phyloP scores from a whole-genome alignment of 2,113 vertebrate species.

The Antigone vipio region DNA sequence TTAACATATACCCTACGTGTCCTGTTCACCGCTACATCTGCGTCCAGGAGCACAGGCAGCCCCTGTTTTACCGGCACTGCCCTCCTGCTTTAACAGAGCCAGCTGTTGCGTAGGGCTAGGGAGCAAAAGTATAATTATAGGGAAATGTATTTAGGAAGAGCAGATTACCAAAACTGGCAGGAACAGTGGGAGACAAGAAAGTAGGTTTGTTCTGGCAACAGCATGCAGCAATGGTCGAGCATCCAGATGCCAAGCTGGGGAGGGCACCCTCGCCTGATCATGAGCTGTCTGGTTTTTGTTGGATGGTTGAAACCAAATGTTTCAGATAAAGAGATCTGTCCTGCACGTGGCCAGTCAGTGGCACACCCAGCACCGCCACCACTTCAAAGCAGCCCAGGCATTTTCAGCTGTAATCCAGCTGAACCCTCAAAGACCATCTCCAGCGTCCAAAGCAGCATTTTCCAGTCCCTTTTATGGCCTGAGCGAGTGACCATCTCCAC shows the following conservation, averaged over 20 bases:
- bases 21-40: background rate
- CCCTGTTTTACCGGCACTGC: background rate
- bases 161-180: background rate
- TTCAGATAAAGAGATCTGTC: background rate
- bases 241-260: background rate
- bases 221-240: rapidly evolving
- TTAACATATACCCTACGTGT: background rate
- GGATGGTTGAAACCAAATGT: background rate
- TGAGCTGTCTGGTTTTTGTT: rapidly evolving
- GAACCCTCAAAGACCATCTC: background rate
- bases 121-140: background rate
- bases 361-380: background rate
- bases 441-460: background rate
- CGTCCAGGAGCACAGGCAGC: background rate
- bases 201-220: background rate
- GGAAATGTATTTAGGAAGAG: background rate
- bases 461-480: background rate
- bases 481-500: background rate
- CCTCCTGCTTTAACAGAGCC: background rate
- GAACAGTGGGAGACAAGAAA: background rate
- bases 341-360: background rate
- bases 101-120: background rate
- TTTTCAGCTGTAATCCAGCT: background rate
- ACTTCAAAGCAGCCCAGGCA: background rate
- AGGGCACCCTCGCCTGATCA: background rate